phyloP scores from a whole-genome alignment of 1,140 invertebrate genomes.

The Rhynchophorus ferrugineus region DNA sequence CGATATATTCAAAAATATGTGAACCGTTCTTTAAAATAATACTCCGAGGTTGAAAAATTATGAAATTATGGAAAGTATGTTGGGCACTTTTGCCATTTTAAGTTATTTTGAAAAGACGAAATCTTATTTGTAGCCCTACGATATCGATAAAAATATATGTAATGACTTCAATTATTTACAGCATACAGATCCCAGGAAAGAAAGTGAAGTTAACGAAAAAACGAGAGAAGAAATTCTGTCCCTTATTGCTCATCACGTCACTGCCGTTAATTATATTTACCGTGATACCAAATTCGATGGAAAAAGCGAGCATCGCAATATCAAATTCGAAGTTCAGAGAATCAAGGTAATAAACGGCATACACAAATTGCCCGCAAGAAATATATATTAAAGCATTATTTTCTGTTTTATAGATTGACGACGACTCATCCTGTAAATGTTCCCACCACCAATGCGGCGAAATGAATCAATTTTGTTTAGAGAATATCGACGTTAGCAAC shows the following conservation, averaged over 20 bases:
- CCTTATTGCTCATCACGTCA: slow-evolving; percentile 95
- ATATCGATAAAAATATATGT: no score
- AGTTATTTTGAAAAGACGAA: no score
- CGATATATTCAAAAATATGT: no score
- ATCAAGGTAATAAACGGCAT: slow-evolving; percentile 92
- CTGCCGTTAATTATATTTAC: slow-evolving; percentile 97
- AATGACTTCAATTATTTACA: no score
- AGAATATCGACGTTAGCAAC: slow-evolving; percentile 98
- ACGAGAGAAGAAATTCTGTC: slow-evolving; percentile 95
- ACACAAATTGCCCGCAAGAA: no score
- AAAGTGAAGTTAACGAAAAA: slow-evolving; percentile 64
- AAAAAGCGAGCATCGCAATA: slow-evolving; percentile 77
- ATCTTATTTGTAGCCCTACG: no score
- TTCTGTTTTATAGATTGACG: slow-evolving; percentile 63
- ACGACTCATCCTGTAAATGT: slow-evolving; percentile 70
- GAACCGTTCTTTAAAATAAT: no score
- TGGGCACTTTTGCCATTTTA: no score
- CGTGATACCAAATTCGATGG: slow-evolving; percentile 90
- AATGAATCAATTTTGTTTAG: slow-evolving; percentile 89
- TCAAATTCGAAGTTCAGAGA: slow-evolving; percentile 96
- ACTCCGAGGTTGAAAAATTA: no score
- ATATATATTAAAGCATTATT: slow-evolving; percentile 1
- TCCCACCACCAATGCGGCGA: slow-evolving; percentile 56
- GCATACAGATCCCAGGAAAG: slow-evolving; percentile 55
- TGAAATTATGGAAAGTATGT: no score